Base-by-base conservation (phyloP, 2,888 invertebrate genomes). In the Muscina levida region DNA sequence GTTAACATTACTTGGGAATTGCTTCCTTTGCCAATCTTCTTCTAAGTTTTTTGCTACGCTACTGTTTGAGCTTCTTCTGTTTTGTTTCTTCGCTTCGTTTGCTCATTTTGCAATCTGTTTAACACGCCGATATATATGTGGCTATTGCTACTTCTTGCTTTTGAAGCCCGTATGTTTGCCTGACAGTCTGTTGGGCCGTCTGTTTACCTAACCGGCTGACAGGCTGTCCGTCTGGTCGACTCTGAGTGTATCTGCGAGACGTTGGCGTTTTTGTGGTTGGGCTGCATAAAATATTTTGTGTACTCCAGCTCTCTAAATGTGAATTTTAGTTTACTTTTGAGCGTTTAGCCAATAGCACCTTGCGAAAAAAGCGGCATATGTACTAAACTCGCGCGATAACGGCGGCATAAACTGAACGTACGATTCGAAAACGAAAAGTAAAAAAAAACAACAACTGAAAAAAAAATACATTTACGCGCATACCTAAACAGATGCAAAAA, bases 261-360 rank as follows among this genome's bases (percentile, higher is more conserved):
- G 26, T 19, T 59, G 19, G 59, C 10, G 37, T 39, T 48, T 15
- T 11, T 59, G 53, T 13, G 26, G 19, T 24, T 39, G n/a, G 56
- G 31, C 57, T 81, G 68, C 68, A 74, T 68, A 53, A 81, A 81
- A 74, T 48, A 73, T 71, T 65, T 31, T 73, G 59, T 56, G 59
- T 17, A 17, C 66, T 37, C 46, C 37, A 72, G 67, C 74, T 72
- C 74, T 72, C 72, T 74, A 68, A 59, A 48, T 72, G 62, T 72
- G 72, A 22, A 11, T 70, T 42, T 81, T 77, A 81, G 81, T 81
- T 75, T 67, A 72, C 72, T 68, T 68, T 44, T 68, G 74, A 81
- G 72, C 77, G 81, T 68, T 75, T 57, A 77, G 44, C 74, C 56
- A 72, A 77, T 62, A 59, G 81, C 72, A 81, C 77, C 53, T 42